A percentile compares a stretch with the other conserved stretches of the same genome.
Conservation (phyloP, 2,113 vertebrate genomes). For the Shinisaurus crocodilurus region DNA sequence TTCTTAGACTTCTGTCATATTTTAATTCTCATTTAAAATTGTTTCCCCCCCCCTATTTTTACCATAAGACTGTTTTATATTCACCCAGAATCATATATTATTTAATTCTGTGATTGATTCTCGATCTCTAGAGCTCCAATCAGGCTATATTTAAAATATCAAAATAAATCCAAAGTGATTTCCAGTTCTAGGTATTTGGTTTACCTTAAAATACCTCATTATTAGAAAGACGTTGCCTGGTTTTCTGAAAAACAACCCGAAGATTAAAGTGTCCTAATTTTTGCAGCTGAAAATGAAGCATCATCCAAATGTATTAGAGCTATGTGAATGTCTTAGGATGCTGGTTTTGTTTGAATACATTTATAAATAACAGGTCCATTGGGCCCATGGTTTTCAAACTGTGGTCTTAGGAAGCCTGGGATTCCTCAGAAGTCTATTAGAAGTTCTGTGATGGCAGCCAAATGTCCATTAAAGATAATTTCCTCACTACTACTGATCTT, state of each 20-base stretch:
- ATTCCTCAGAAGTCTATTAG: background rate
- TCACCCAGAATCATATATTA: background rate
- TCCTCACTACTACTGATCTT: background rate
- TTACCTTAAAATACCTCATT: background rate
- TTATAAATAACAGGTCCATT: background rate
- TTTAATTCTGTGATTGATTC: conserved; percentile 1
- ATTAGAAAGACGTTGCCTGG: background rate
- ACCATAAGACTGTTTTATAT: background rate
- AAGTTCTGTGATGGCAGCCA: background rate
- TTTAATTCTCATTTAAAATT: background rate
- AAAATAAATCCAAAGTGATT: background rate
- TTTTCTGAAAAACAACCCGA: background rate
- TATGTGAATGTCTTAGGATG: background rate
- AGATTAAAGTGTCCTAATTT: accelerated
- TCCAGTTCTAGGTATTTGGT: conserved; percentile 1
- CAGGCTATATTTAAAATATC: background rate
- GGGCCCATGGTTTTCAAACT: background rate
- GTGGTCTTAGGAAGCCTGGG: too few relatives aligned
- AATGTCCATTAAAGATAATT: background rate
- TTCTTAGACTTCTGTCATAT: background rate
- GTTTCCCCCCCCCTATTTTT: background rate
- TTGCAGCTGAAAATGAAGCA: background rate
- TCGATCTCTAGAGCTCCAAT: background rate
- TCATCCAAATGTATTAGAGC: background rate
- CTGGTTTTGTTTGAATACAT: conserved; percentile 29